Evolutionary conservation across 2,113 vertebrate species (phyloP).

Genomic region (Hippocampus guttulatus): DNA sequence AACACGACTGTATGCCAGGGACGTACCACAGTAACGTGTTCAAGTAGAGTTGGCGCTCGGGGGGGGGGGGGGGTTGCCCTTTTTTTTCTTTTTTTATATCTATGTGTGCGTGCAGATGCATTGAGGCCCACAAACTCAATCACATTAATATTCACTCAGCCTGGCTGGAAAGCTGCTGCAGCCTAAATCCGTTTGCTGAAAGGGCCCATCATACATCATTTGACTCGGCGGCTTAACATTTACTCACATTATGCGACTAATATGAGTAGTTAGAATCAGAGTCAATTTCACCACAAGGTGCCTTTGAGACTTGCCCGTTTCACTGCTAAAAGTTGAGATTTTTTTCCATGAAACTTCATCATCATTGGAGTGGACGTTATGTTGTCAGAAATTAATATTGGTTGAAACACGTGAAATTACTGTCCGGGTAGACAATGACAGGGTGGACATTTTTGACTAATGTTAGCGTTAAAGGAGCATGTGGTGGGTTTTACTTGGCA

Average conservation of each 20-base stretch:
- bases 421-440: too few species aligned
- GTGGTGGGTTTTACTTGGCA: too few species aligned
- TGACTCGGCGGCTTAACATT: slow-evolving; percentile 10
- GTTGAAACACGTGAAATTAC: too few species aligned
- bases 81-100: slow-evolving; percentile 9
- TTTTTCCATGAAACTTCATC: too few species aligned
- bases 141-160: slow-evolving; percentile 58
- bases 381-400: too few species aligned
- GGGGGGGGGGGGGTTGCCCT: slow-evolving; percentile 7
- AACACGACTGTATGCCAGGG: slow-evolving; percentile 70
- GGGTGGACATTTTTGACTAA: too few species aligned
- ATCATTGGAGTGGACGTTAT: too few species aligned
- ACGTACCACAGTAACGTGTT: slow-evolving; percentile 61
- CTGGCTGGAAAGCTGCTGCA: slow-evolving; percentile 22
- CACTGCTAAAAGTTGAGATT: too few species aligned
- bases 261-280: background rate
- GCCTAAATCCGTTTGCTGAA: slow-evolving; percentile 26
- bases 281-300: background rate
- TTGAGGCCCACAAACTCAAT: slow-evolving; percentile 44
- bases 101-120: slow-evolving; percentile 37
- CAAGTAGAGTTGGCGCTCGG: slow-evolving; percentile 43
- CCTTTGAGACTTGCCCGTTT: background rate
- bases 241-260: slow-evolving; percentile 6
- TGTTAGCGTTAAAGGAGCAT: too few species aligned
- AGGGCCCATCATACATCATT: slow-evolving; percentile 9